Evolutionary conservation across 2,113 vertebrate genomes (phyloP).

Genomic region (Erpornis zantholeuca): DNA sequence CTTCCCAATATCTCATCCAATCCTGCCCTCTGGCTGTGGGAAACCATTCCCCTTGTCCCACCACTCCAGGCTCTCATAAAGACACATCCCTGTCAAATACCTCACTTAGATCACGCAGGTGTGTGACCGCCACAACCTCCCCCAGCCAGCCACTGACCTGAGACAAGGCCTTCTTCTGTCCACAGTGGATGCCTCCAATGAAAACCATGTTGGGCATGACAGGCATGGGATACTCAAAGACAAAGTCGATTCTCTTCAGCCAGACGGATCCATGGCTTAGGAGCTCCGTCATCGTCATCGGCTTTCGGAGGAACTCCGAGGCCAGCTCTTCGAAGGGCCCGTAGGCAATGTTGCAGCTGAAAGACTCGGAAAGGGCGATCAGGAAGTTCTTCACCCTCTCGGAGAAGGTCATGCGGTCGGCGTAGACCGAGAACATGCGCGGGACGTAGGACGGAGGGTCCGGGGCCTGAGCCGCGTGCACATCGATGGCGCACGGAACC

Average conservation of each 20-base stretch:
- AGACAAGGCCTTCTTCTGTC: neutral
- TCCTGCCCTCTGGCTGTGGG: neutral
- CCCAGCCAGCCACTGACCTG: constrained; percentile 68
- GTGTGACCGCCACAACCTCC: neutral
- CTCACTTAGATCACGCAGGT: neutral
- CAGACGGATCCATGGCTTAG: constrained; percentile 73
- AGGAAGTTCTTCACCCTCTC: constrained; percentile 80
- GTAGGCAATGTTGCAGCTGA: constrained; percentile 63
- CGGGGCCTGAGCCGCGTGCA: constrained; percentile 70
- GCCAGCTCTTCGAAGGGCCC: constrained; percentile 69
- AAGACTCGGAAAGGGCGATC: constrained; percentile 42
- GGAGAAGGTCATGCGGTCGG: constrained; percentile 77
- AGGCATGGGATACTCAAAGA: constrained; percentile 79
- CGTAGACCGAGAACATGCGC: neutral
- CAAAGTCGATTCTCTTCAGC: constrained; percentile 82
- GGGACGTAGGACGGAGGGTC: constrained; percentile 79
- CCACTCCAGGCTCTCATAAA: neutral
- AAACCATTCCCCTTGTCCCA: neutral
- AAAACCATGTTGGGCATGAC: constrained; percentile 82
- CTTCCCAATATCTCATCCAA: neutral
- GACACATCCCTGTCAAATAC: neutral
- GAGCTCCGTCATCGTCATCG: constrained; percentile 70
- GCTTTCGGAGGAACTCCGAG: constrained; percentile 70
- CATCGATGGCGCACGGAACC: constrained; percentile 78
- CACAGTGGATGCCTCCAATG: constrained; percentile 77